phyloP scores from a whole-genome alignment of 2,888 invertebrate genomes.

The Stenoptilia bipunctidactyla region DNA sequence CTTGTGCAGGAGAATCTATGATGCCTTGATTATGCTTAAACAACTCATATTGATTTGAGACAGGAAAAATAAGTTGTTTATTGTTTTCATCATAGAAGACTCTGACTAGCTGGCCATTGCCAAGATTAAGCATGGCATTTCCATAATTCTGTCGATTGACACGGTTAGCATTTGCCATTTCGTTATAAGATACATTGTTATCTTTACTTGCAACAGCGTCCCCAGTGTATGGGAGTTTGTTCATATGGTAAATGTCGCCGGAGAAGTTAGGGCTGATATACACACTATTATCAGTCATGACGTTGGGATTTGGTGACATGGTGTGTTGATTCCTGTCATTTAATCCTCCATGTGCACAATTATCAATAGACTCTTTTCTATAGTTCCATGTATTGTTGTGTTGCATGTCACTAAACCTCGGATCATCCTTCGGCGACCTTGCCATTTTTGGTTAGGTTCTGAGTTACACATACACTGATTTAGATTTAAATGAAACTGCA shows the following conservation, averaged over 20 bases:
- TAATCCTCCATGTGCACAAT: constrained; percentile 40
- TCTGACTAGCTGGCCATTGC: constrained; percentile 55
- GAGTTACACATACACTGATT: not conserved
- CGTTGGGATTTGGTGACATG: constrained; percentile 28
- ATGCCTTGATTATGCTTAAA: constrained; percentile 46
- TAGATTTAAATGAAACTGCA: not conserved
- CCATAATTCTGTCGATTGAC: constrained; percentile 46
- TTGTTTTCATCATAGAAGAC: constrained; percentile 61
- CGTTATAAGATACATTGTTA: constrained; percentile 39
- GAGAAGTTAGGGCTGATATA: constrained; percentile 40
- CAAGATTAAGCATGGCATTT: constrained; percentile 56
- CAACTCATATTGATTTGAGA: constrained; percentile 53
- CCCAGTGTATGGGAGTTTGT: constrained; percentile 43
- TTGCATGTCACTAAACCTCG: constrained; percentile 53
- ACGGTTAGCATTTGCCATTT: constrained; percentile 33
- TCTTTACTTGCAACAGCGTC: constrained; percentile 39
- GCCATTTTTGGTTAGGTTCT: constrained; percentile 56
- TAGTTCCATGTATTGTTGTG: constrained; percentile 64
- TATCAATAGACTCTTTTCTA: constrained; percentile 46
- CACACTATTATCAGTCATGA: constrained; percentile 44
- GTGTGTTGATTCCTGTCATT: constrained; percentile 43
- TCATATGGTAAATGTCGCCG: constrained; percentile 45
- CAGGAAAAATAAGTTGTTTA: constrained; percentile 56
- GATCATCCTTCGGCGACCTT: constrained; percentile 66
- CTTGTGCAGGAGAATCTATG: constrained; percentile 41